These are phyloP conservation scores for Balearica regulorum DNA, from an alignment of 2,797 vertebrate genomes.

Conservation along the genomic window DNA sequence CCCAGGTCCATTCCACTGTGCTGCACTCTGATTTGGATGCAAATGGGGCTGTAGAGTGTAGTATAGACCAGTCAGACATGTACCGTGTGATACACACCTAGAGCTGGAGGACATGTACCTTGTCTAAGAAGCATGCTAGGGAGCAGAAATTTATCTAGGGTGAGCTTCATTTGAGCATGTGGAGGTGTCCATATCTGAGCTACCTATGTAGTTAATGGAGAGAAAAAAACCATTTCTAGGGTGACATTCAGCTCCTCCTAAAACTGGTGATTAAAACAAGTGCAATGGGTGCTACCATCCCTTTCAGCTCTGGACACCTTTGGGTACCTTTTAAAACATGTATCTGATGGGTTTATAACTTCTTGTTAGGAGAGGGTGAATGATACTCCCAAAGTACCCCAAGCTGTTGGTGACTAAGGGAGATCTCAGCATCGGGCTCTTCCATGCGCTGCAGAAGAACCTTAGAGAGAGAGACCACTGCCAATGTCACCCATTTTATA, in stretches of 20 bases:
- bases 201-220: not conserved
- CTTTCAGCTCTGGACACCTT: not conserved
- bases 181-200: not conserved
- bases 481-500: not conserved
- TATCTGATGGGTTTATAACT: not conserved
- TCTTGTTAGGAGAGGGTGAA: not conserved
- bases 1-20: not conserved
- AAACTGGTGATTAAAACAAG: not conserved
- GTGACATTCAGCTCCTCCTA: not conserved
- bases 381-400: not conserved
- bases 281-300: not conserved
- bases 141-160: not conserved
- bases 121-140: not conserved
- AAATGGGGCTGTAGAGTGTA: not conserved
- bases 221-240: not conserved
- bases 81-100: not conserved
- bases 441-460: not conserved
- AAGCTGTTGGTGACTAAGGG: not conserved
- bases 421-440: not conserved
- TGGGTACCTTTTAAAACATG: not conserved
- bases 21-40: not conserved
- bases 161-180: not conserved
- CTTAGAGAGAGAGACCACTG: not conserved
- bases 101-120: not conserved
- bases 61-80: not conserved